Evolutionary conservation across 2,113 vertebrate genomes (phyloP).

Genomic region (Ovibos moschatus): DNA sequence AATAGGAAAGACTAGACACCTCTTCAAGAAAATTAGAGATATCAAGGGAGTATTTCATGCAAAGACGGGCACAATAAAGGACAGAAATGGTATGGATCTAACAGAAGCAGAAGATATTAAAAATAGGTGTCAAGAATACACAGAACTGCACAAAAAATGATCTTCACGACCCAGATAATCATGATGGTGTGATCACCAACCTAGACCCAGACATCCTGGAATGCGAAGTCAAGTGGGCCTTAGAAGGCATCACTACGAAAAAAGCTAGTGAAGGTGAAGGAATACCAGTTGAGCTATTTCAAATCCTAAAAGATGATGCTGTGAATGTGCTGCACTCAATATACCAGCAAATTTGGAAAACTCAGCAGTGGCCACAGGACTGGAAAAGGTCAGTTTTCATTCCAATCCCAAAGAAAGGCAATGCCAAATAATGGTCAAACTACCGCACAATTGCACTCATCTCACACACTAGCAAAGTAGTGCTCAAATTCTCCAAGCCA

Average conservation of each 20-base stretch:
- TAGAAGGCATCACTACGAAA: background rate
- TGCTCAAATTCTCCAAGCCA: background rate
- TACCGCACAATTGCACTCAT: background rate
- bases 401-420: background rate
- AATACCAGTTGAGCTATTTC: background rate
- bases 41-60: background rate
- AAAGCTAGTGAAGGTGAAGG: background rate
- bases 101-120: background rate
- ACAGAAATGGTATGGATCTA: background rate
- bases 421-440: background rate
- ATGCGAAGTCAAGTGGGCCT: background rate
- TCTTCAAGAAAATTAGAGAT: background rate
- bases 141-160: background rate
- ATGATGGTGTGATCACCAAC: background rate
- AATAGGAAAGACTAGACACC: background rate
- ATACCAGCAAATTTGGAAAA: background rate
- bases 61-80: background rate
- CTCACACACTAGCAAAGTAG: background rate
- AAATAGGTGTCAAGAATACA: background rate
- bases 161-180: background rate
- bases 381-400: background rate
- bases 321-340: background rate
- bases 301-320: background rate
- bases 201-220: background rate
- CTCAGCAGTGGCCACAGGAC: background rate